Percentiles rank a stretch among this genome's conserved stretches.
Conservation (phyloP, 2,888 invertebrate genomes). For the Lithosia quadra region DNA sequence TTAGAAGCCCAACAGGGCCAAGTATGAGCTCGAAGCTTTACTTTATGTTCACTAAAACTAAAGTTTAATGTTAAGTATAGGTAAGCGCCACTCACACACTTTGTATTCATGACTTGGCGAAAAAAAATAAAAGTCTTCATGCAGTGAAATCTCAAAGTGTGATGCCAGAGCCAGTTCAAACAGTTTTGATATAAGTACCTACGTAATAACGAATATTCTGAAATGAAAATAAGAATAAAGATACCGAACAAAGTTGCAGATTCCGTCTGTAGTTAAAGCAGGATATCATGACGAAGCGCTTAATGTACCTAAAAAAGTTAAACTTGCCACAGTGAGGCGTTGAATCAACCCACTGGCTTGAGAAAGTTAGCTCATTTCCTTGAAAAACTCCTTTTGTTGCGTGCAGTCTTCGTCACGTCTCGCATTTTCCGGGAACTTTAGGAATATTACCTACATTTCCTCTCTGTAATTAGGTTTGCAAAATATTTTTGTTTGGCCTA, state of each 20-base stretch:
- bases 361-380: constrained; percentile 81
- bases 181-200: not conserved
- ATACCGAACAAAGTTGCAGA: not conserved
- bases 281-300: constrained; percentile 39
- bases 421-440: constrained; percentile 67
- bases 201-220: not conserved
- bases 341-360: constrained; percentile 64
- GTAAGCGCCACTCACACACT: constrained; percentile 7
- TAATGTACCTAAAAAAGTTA: constrained; percentile 49
- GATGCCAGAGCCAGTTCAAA: not conserved
- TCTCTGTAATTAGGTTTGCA: constrained; percentile 73
- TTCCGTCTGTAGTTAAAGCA: not conserved
- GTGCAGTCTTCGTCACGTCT: constrained; percentile 68
- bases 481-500: constrained; percentile 71
- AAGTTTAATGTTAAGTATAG: not conserved
- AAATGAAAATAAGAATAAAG: not conserved
- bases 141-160: not conserved
- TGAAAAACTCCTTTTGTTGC: constrained; percentile 76
- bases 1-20: not conserved
- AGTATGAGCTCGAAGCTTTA: not conserved
- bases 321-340: constrained; percentile 48
- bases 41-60: not conserved
- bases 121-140: not conserved
- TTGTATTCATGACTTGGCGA: not conserved
- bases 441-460: constrained; percentile 71